A percentile compares a stretch with the other conserved stretches of the same genome.
Evolutionary conservation across 1,140 invertebrate genomes (phyloP).

Genomic region (Drosophila nikananu): DNA sequence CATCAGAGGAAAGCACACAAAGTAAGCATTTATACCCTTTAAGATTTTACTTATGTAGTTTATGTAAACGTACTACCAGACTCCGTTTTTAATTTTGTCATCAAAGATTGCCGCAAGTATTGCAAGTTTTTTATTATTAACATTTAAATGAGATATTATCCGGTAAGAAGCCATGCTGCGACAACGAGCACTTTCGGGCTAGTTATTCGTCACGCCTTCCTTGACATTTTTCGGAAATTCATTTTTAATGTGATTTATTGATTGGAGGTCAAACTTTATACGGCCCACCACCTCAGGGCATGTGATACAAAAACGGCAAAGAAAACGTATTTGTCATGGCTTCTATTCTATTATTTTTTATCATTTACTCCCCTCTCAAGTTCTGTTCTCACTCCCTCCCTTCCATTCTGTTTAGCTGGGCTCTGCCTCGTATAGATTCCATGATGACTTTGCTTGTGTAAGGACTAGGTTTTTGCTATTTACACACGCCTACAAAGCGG

Average conservation of each 20-base stretch:
- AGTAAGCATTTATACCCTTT: neutral
- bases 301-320: slow-evolving; percentile 22
- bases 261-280: slow-evolving; percentile 34
- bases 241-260: slow-evolving; percentile 47
- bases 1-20: no score
- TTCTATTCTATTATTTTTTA: slow-evolving; percentile 29
- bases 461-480: slow-evolving; percentile 51
- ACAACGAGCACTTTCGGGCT: slow-evolving; percentile 10
- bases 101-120: neutral
- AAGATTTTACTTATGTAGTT: neutral
- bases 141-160: neutral
- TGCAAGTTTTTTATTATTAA: neutral
- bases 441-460: slow-evolving; percentile 51
- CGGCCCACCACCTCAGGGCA: slow-evolving; percentile 18
- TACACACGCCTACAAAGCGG: slow-evolving; percentile 45
- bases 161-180: neutral
- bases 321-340: slow-evolving; percentile 50
- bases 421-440: slow-evolving; percentile 17
- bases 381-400: neutral
- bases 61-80: neutral
- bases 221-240: slow-evolving; percentile 27
- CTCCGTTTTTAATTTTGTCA: neutral
- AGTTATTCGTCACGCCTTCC: slow-evolving; percentile 14
- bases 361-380: neutral
- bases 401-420: slow-evolving; percentile 8